Evolutionary conservation across 1,140 invertebrate species (phyloP), one percentile per base, ranked within the genome.

Genomic region (Zaprionus davidi): DNA sequence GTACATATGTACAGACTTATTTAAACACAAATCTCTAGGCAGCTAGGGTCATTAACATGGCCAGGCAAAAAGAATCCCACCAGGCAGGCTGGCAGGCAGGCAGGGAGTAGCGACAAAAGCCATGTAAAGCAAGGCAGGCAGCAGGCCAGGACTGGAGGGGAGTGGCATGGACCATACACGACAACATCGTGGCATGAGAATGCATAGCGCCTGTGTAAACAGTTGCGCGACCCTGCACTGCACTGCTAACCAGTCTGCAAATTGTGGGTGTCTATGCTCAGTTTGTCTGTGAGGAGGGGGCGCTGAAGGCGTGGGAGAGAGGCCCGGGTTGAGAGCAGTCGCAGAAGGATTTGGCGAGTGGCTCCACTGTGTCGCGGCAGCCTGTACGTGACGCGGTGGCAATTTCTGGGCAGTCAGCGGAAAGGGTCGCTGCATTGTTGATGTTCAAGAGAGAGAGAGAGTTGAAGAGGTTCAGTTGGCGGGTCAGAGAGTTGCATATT

Each of bases 11-110:
- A 24, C 56, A 68, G 51, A 34, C 65, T 59, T 68, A 72, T 72
- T 53, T 57, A 68, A 67, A 68, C 57, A 63, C 46, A 77, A 78
- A 74, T 81, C 64, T 77, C 75, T 78, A 83, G 84, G 84, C 81
- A 84, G 81, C 81, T 69, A 88, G 85, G 85, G 85, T 88, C 85
- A 88, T 88, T 88, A 88, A 88, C 85, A 88, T 88, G 84, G 84
- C 81, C 81, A 36, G 62, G 41, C 79, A 66, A 15, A 66, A 63
- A 17, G 34, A 68, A 60, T 20, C 46, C 31, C 51, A 71, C 26
- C 58, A 58, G 24, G 3, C 24, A 26, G 55, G 34, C 74, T 74
- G 71, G 49, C 5, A 34, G 38, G 56, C 24, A 64, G 57, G 15
- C 28, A 36, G 63, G 65, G 69, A 78, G 69, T 55, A 71, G 46